These are phyloP conservation scores for Glandiceps talaboti DNA, from an alignment of 53 echinoderm and acorn worm species.

Conservation along the genomic window DNA sequence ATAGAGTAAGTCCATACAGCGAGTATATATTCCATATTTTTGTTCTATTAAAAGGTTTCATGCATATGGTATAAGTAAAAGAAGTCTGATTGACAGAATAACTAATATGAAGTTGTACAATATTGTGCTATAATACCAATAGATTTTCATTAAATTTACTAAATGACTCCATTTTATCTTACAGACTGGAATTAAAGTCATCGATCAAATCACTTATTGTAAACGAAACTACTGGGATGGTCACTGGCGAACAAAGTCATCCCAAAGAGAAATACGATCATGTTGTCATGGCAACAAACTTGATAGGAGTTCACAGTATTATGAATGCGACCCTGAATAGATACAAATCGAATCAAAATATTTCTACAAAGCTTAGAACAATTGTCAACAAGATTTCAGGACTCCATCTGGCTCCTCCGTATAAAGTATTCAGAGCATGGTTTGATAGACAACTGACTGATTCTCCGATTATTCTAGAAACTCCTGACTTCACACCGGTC, in stretches of 20 bases:
- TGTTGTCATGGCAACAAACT: constrained; percentile 64
- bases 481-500: constrained; percentile 65
- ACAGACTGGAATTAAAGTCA: constrained; percentile 43
- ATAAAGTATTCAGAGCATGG: constrained; percentile 79
- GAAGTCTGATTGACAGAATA: too few relatives aligned
- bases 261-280: constrained; percentile 43
- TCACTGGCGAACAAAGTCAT: constrained; percentile 1
- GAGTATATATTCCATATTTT: too few relatives aligned
- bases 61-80: too few relatives aligned
- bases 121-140: too few relatives aligned
- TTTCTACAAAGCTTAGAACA: background rate
- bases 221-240: constrained; percentile 11
- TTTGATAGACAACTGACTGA: constrained; percentile 61
- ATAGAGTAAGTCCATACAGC: too few relatives aligned
- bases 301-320: constrained; percentile 38
- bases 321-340: constrained; percentile 10
- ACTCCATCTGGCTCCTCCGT: constrained; percentile 64
- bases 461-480: constrained; percentile 53
- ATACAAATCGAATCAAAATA: background rate
- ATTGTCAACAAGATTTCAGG: constrained; percentile 7
- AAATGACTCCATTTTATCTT: background rate
- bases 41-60: too few relatives aligned
- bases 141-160: too few relatives aligned
- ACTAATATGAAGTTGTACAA: too few relatives aligned
- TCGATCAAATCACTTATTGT: constrained; percentile 24